A percentile compares a stretch with the other conserved stretches of the same genome.
Conservation (phyloP, 1,140 invertebrate genomes). For the Cydia pomonella region DNA sequence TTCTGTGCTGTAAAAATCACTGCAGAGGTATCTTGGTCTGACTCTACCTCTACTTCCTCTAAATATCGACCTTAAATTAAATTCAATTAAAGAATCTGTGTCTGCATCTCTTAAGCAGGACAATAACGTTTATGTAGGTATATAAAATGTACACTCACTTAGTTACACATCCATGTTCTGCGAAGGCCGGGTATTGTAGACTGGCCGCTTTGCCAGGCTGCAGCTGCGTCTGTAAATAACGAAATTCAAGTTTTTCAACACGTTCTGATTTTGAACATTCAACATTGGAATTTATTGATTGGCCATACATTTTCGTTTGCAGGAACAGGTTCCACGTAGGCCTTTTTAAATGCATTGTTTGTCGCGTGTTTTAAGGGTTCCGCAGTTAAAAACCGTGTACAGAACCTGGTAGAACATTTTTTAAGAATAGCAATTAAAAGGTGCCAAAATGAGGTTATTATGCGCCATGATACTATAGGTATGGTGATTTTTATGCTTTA, state of each 20-base stretch:
- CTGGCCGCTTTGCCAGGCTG: slow-evolving; percentile 13
- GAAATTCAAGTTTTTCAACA: slow-evolving; percentile 16
- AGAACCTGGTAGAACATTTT: too few species aligned
- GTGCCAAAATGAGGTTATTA: too few species aligned
- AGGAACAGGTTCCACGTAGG: background rate
- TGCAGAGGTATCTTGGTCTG: too few species aligned
- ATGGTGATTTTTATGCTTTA: too few species aligned
- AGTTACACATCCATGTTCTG: slow-evolving; percentile 25
- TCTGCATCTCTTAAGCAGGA: background rate
- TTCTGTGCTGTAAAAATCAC: too few species aligned
- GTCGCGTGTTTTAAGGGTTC: background rate
- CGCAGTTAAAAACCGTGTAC: background rate
- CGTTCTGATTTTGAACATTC: slow-evolving; percentile 29
- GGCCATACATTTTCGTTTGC: slow-evolving; percentile 23
- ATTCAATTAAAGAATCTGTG: background rate
- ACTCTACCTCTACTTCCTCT: too few species aligned
- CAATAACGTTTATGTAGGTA: slow-evolving; percentile 3
- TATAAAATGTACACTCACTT: background rate
- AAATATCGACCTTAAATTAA: too few species aligned
- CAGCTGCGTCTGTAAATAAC: slow-evolving; percentile 19
- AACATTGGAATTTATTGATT: slow-evolving; percentile 31
- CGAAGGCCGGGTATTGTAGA: slow-evolving; percentile 13
- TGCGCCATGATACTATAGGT: too few species aligned
- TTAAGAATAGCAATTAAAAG: too few species aligned
- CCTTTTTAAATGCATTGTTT: slow-evolving; percentile 2